Evolutionary conservation across 1,140 invertebrate genomes (phyloP), one percentile per base, ranked within the genome.

Genomic region (Dreissena rostriformis): DNA sequence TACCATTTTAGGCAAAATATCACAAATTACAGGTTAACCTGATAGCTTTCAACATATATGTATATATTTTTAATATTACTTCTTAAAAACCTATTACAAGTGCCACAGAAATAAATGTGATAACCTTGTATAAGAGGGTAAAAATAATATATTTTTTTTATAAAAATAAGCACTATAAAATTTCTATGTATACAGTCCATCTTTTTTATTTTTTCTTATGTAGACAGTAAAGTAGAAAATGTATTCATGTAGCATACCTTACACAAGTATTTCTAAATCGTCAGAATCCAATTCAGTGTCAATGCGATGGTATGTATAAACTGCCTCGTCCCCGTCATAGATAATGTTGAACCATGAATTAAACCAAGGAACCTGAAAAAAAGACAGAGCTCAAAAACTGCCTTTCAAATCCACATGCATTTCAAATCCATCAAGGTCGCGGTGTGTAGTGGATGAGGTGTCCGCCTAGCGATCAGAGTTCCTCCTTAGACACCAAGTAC

Each of bases 291-390:
- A 28, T 8, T 74, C 72, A 53, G 29, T 55, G 24, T 74, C 51
- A 12, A 74, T 7, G n/a, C 53, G 24, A 12, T 63, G 53, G 55
- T 55, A 57, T 63, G 74, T 76, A 49, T 76, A 76, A 8, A 76
- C 28, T 6, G 74, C 74, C 8, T 61, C 22, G 51, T 76, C 57
- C 17, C 57, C 57, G 61, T 76, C 74, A 24, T 76, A 76, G 14
- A 76, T 29, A 28, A 76, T 65, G 49, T 76, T 61, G n/a, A 76
- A 76, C 74, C 74, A 76, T 8, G 26, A 17, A 19, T 57, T 24
- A 28, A 76, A 76, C 19, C 55, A 24, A 19, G 57, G 74, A 1
- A 63, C 57, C 74, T 5, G 39, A 39, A 39, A 39, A n/a, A 39
- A 39, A 39, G 2, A 39, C 39, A 39, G 39, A 39, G 39, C 4